Base-by-base conservation (phyloP, 2,888 invertebrate species). In the Torymus texanus region DNA sequence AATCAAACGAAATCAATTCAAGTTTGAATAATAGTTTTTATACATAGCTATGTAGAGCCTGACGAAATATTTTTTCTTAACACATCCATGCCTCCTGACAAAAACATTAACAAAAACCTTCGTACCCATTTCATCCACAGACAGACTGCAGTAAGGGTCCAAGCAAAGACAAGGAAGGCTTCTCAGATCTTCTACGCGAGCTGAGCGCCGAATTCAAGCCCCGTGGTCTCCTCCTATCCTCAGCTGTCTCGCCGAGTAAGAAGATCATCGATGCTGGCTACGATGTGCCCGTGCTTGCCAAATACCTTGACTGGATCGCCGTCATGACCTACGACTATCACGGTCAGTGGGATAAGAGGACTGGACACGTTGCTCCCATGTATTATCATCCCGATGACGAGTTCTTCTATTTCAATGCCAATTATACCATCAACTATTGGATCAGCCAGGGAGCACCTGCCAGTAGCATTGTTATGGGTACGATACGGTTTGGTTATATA, bases 281-380 rank as follows among this genome's bases (percentile, higher is more conserved):
- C 87, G 95, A 97, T 86, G 96, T 97, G 0, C 94, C 95, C 0
- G 92, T 93, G 0, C 87, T 97, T 3, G 94, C 95, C 0, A 92
- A 93, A 83, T 93, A 95, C 87, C 91, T 97, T 76, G 97, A 97
- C 88, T 97, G 97, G 96, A 95, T 97, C 68, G 95, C 97, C 0
- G 96, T 97, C 0, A 97, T 97, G 97, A 95, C 96, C 0, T 97
- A 97, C 86, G 97, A 97, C 87, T 97, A 94, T 91, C 97, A 97
- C 84, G 97, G 97, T 0, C 96, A 96, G 85, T 97, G 97, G 97
- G 97, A 97, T 85, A 96, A 96, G 88, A 95, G 95, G 88, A 97
- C 97, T 0, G 97, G 97, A 0, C 97, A 97, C 86, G 95, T 97
- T 0, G 96, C 97, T 0, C 97, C 97, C 0, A 89, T 97, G 59